Percentiles rank a stretch among this genome's conserved stretches.
Conservation (phyloP, 2,797 vertebrate species). For the Pempheris klunzingeri region DNA sequence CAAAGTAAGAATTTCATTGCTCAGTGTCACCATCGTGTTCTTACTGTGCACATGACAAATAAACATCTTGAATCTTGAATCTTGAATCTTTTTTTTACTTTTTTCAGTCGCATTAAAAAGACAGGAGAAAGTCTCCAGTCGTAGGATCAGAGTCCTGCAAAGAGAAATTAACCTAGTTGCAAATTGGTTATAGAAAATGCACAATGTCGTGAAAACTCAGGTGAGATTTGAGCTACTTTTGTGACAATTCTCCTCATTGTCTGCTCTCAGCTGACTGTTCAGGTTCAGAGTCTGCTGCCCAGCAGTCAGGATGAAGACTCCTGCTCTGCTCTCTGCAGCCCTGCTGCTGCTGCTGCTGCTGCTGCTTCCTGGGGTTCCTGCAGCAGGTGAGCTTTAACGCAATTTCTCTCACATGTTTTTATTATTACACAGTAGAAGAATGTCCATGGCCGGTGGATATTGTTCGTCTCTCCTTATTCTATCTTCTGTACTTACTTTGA, state of each 20-base stretch:
- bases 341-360: constrained; percentile 34
- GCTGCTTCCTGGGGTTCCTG: background rate
- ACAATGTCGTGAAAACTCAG: background rate
- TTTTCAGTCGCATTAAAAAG: background rate
- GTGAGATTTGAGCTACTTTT: background rate
- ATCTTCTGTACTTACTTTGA: background rate
- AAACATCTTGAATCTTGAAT: too few species aligned
- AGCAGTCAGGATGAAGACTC: background rate
- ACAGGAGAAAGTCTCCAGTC: background rate
- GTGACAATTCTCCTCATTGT: background rate
- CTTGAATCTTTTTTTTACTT: background rate
- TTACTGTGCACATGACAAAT: too few species aligned
- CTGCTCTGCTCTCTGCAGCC: constrained; percentile 3
- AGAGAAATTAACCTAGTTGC: background rate
- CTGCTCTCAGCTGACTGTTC: too few species aligned
- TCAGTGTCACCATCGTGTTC: too few species aligned
- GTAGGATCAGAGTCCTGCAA: background rate
- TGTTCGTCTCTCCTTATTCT: background rate
- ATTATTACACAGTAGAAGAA: background rate
- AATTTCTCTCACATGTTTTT: background rate
- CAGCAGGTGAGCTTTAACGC: background rate
- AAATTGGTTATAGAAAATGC: background rate
- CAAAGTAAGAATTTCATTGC: too few species aligned
- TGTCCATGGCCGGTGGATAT: too few species aligned
- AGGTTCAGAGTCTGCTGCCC: background rate